Percentiles rank a stretch among this genome's conserved stretches.
phyloP scores from a whole-genome alignment of 2,888 invertebrate species.

The Baccha elongata region DNA sequence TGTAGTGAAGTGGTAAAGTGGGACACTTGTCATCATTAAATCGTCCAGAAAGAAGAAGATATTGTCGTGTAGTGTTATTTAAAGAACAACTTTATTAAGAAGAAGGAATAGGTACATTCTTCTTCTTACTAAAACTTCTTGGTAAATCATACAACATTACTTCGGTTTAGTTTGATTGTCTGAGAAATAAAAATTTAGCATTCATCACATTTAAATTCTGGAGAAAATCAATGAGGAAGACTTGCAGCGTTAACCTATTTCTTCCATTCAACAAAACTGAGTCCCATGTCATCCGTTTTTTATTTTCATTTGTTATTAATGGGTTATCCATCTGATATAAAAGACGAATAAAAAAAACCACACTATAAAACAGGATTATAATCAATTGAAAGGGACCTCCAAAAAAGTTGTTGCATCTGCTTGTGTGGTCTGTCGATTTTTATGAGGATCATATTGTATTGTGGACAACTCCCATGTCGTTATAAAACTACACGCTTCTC shows the following conservation, averaged over 20 bases:
- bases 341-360: conserved; percentile 20
- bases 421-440: conserved; percentile 58
- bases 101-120: no score
- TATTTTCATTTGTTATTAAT: conserved; percentile 63
- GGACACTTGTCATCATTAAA: no score
- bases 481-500: neutral
- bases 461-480: conserved; percentile 41
- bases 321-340: conserved; percentile 43
- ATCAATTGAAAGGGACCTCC: conserved; percentile 45
- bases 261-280: neutral
- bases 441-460: conserved; percentile 44
- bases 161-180: conserved; percentile 27
- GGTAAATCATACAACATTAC: conserved; percentile 34
- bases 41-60: no score
- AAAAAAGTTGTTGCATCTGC: conserved; percentile 35
- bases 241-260: conserved; percentile 50
- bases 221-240: conserved; percentile 32
- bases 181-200: conserved; percentile 30
- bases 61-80: no score
- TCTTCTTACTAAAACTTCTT: no score
- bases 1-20: no score
- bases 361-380: conserved; percentile 42
- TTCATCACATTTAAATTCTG: conserved; percentile 23
- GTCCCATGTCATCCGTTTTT: neutral
- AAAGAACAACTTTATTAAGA: no score